A percentile compares a stretch with the other conserved stretches of the same genome.
phyloP scores from a whole-genome alignment of 2,888 invertebrate genomes.

The Meloe dianella region DNA sequence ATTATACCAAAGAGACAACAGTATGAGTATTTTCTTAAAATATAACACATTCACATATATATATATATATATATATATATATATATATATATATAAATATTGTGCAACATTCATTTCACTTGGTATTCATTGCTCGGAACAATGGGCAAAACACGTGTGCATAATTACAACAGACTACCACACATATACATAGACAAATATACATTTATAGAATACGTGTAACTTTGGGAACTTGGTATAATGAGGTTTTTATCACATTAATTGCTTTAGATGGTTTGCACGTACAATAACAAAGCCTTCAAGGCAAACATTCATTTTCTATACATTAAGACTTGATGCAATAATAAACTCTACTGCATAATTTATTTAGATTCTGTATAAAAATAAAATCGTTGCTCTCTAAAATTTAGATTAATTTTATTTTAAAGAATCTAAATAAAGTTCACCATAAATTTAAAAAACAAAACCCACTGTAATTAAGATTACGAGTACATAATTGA shows the following conservation, averaged over 20 bases:
- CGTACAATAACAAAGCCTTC: not conserved
- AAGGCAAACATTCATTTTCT: not conserved
- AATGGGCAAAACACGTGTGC: slow-evolving; percentile 49
- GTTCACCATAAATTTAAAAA: too few species aligned
- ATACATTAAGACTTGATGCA: not conserved
- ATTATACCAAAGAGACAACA: slow-evolving; percentile 14
- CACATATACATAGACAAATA: slow-evolving; percentile 29
- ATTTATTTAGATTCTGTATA: not conserved
- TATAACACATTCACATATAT: not conserved
- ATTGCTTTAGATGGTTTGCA: slow-evolving; percentile 20
- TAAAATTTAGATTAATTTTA: not conserved
- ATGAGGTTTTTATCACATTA: slow-evolving; percentile 42
- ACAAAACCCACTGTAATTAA: too few species aligned
- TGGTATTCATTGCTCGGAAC: slow-evolving; percentile 45
- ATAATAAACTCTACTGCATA: not conserved
- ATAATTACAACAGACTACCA: slow-evolving; percentile 41
- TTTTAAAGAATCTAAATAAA: not conserved
- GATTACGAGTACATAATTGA: too few species aligned
- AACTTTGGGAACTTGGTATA: slow-evolving; percentile 35
- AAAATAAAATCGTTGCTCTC: not conserved
- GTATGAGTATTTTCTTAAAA: not conserved
- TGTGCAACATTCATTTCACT: slow-evolving; percentile 18
- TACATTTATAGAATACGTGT: slow-evolving; percentile 33
- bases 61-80: slow-evolving; percentile 10
- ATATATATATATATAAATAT: too few species aligned